Conservation (phyloP, 2,888 invertebrate genomes). For the Caenorhabditis sp. region DNA sequence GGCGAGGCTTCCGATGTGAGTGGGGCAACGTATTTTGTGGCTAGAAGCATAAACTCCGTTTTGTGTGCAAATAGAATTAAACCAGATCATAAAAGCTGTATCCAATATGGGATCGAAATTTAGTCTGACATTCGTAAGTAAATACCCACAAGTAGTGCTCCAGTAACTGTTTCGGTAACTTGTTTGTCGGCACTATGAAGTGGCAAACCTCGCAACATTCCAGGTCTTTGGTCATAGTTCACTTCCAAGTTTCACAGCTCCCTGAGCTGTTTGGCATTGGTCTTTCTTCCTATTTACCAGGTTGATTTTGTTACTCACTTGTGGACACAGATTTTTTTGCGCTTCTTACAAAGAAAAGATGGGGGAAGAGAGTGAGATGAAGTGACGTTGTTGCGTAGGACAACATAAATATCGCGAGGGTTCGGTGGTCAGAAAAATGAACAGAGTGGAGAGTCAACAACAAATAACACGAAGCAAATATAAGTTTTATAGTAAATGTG, state of each 20-base stretch:
- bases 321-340: slow-evolving; percentile 29
- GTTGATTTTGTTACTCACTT: slow-evolving; percentile 53
- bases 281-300: slow-evolving; percentile 25
- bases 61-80: slow-evolving; percentile 34
- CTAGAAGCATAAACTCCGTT: slow-evolving; percentile 32
- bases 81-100: slow-evolving; percentile 30
- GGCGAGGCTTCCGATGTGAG: slow-evolving; percentile 43
- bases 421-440: slow-evolving; percentile 18
- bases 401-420: slow-evolving; percentile 4
- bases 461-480: slow-evolving; percentile 18
- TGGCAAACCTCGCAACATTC: slow-evolving; percentile 24
- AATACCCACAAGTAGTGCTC: slow-evolving; percentile 26
- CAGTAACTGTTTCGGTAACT: slow-evolving; percentile 30
- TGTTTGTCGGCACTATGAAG: slow-evolving; percentile 40
- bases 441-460: slow-evolving; percentile 12
- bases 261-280: slow-evolving; percentile 27
- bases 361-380: neutral
- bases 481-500: neutral
- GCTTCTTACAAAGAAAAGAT: neutral
- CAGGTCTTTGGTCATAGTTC: slow-evolving; percentile 52
- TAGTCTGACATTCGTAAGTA: slow-evolving; percentile 2
- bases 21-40: slow-evolving; percentile 21
- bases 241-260: slow-evolving; percentile 31
- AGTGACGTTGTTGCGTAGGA: slow-evolving; percentile 30
- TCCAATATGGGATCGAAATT: slow-evolving; percentile 15